Percentiles rank a stretch among this genome's conserved stretches.
Evolutionary conservation across 1,140 invertebrate genomes (phyloP).

Genomic region (Zaprionus taronus): DNA sequence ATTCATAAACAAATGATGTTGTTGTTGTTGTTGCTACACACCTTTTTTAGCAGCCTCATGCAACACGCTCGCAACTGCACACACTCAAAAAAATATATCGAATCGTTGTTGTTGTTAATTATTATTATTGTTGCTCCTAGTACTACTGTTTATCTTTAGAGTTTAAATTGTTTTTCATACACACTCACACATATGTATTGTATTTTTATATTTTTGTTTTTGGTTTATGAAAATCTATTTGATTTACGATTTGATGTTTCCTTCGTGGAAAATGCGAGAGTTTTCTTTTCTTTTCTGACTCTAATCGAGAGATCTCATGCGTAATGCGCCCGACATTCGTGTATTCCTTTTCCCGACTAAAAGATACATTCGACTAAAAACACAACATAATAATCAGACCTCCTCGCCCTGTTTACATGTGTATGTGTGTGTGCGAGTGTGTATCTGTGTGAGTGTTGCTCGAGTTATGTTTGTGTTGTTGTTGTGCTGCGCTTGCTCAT

Average conservation of each 20-base stretch:
- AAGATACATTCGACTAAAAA: conserved; percentile 79
- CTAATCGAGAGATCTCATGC: conserved; percentile 63
- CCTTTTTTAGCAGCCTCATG: conserved; percentile 78
- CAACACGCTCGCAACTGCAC: conserved; percentile 64
- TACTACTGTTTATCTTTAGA: conserved; percentile 27
- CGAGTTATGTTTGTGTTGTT: conserved; percentile 26
- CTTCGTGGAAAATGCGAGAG: conserved; percentile 55
- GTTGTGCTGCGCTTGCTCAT: conserved; percentile 60
- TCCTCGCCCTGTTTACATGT: conserved; percentile 34
- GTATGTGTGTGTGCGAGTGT: conserved; percentile 1
- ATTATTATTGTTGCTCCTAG: conserved; percentile 25
- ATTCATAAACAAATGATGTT: conserved; percentile 29
- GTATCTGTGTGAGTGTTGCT: conserved; percentile 41
- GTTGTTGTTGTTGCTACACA: conserved; percentile 51
- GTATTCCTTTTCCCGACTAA: conserved; percentile 79
- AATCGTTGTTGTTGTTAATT: conserved; percentile 49
- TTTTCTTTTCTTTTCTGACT: conserved; percentile 41
- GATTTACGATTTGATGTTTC: conserved; percentile 36
- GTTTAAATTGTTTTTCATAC: conserved; percentile 21
- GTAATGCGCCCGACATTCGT: conserved; percentile 70
- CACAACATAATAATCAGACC: conserved; percentile 71
- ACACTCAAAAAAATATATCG: conserved; percentile 30
- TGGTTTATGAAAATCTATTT: conserved; percentile 43
- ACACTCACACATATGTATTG: conserved; percentile 10
- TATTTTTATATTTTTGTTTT: conserved; percentile 19